phyloP scores from a whole-genome alignment of 2,113 vertebrate genomes.

The Drymodes brunneopygia region DNA sequence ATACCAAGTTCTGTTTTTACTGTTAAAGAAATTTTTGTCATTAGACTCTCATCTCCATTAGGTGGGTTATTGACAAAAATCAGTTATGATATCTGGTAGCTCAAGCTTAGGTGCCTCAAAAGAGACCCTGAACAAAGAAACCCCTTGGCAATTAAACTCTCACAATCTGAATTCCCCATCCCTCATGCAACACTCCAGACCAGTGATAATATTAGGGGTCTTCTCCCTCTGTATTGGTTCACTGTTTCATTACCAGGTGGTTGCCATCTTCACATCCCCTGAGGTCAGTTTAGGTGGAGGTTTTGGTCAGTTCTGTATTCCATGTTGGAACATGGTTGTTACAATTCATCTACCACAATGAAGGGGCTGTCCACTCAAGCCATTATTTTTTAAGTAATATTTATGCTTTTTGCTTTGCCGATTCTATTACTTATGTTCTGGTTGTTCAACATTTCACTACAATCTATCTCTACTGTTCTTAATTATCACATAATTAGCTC shows the following conservation, averaged over 20 bases:
- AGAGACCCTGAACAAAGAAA: not conserved
- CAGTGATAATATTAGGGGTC: not conserved
- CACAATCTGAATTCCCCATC: not conserved
- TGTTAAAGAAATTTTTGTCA: not conserved
- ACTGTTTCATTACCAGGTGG: not conserved
- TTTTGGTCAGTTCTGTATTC: not conserved
- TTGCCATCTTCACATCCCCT: not conserved
- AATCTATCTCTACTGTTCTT: not conserved
- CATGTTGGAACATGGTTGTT: not conserved
- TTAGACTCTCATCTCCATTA: not conserved
- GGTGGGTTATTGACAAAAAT: not conserved
- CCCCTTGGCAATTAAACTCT: not conserved
- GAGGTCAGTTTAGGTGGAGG: accelerated
- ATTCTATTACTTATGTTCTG: not conserved
- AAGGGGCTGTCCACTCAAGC: not conserved
- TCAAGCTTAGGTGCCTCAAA: not conserved
- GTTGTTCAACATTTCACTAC: not conserved
- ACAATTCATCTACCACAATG: not conserved
- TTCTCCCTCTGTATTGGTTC: not conserved
- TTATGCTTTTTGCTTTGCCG: not conserved
- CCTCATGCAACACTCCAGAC: not conserved
- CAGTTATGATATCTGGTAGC: not conserved
- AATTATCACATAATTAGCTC: not conserved
- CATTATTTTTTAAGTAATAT: not conserved
- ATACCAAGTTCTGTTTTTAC: not conserved